Evolutionary conservation across 2,888 invertebrate genomes (phyloP).

Genomic region (Salpingus planirostris): DNA sequence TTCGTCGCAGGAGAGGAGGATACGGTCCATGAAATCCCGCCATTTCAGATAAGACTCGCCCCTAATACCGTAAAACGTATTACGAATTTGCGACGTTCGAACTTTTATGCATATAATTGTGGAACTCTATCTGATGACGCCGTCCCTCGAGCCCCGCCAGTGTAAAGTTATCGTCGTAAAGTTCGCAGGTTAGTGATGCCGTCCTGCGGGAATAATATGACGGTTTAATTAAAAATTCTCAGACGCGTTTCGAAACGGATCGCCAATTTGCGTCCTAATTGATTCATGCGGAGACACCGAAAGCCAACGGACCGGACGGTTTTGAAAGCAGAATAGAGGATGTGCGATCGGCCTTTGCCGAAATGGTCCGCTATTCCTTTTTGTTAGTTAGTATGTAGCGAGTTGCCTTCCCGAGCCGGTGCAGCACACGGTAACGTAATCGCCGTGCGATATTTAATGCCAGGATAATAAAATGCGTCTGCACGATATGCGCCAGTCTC

Average conservation of each 20-base stretch:
- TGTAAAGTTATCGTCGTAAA: no score
- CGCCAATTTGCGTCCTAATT: constrained; percentile 7
- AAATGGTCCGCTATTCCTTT: neutral
- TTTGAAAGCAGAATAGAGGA: neutral
- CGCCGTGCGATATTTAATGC: constrained; percentile 14
- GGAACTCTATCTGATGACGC: no score
- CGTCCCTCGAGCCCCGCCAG: no score
- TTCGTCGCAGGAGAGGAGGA: no score
- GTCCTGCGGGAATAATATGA: no score
- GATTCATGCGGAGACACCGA: constrained; percentile 11
- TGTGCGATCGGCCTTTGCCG: no score
- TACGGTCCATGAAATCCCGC: no score
- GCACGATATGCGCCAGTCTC: constrained; percentile 12
- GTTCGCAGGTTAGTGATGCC: no score
- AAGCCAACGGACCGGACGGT: constrained; percentile 3
- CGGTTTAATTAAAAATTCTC: constrained; percentile 1
- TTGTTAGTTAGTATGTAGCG: constrained; percentile 9
- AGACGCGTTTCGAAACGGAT: neutral
- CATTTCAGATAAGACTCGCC: neutral
- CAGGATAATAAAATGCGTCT: constrained; percentile 16
- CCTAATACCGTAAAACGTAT: neutral
- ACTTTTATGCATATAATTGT: neutral
- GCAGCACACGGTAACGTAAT: constrained; percentile 11
- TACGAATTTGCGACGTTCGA: neutral
- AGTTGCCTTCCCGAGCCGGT: constrained; percentile 7